Base-by-base conservation (phyloP, 2,113 vertebrate species). In the Pipra filicauda region DNA sequence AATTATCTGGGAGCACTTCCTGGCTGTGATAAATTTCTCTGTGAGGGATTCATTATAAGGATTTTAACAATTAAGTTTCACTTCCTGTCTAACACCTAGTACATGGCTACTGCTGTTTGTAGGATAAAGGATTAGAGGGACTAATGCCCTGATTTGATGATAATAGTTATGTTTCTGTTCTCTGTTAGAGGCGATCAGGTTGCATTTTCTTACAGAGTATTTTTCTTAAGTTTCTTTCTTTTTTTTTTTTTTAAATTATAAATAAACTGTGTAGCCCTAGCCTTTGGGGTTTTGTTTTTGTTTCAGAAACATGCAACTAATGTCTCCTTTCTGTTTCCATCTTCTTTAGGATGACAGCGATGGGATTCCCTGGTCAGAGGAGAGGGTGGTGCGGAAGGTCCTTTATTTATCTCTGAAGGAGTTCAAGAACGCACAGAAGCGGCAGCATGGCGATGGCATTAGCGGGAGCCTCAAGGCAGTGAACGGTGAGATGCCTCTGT, bases 301-400 rank as follows among this genome's bases (percentile, higher is more conserved):
- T 71, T 92, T 83, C 65, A 44, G 28, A 13, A 43, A 12, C 20
- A 12, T 9, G 5, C 14, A 72, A 19, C 52, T 95, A 72, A 96
- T 30, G 13, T 79, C 46, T 90, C 27, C 31, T 85, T 88, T 94
- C 13, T 11, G 2, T 91, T 97, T 77, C 74, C 23, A 62, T 65
- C 20, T 92, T 69, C 20, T 91, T n/a, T 82, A 99, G 99, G 99
- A 99, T 96, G 99, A 99, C 98, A 99, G 99, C 91, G 99, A 99
- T 98, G 99, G 99, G 95, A 99, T 99, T 98, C 99, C 99, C n/a
- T 99, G 99, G 99, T 99, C 99, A 93, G 99, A 99, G 97, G 99
- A 99, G 98, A 98, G 99, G 95, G 98, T 99, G 97, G 99, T 99
- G 97, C 99, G 99, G 74, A 99, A 99, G 98, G 99, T 99, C 97